Evolutionary conservation across 2,888 invertebrate genomes (phyloP), one percentile per base, ranked within the genome.

Genomic region (Tenthredo livida): DNA sequence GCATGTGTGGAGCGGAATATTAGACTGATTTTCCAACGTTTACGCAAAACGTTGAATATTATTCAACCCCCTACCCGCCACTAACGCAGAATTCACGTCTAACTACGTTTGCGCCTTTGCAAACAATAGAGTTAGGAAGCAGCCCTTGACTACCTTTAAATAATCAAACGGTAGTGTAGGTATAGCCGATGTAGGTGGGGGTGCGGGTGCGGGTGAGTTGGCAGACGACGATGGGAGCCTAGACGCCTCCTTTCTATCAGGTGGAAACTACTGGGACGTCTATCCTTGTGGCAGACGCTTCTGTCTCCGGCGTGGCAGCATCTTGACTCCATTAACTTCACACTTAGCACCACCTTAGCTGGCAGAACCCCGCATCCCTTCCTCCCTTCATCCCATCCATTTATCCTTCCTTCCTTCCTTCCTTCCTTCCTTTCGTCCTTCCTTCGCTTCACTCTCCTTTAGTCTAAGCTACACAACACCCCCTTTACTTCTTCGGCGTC

Each of bases 311-410:
- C 83, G 73, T 86, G 87, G 87, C 90, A 89, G 89, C 90, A 90
- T 91, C 91, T 92, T 92, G 92, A 92, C 92, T 93, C 92, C 92
- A 93, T 93, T 93, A 93, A 92, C 93, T 92, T 92, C 91, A 93
- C 93, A 93, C 93, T 93, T 93, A 93, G 91, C 90, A 89, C 90
- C 90, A 89, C 90, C 90, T 90, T 89, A 89, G 89, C 84, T 85
- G 87, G 88, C 58, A 85, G 40, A 65, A 43, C 67, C 65, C 61
- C n/a, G n/a, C 54, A 67, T 67, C 82, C 72, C 82, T 58, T 12
- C 47, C 21, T 40, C 21, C 77, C 43, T 77, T 33, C 43, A 17
- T 70, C 61, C 77, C 29, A 65, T 33, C 54, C 78, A 25, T 54
- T 37, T 58, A 15, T 54, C 54, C 37, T n/a, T 54, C 58, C 78